Conservation (phyloP, 2,888 invertebrate genomes). For the Pollenia amentaria region DNA sequence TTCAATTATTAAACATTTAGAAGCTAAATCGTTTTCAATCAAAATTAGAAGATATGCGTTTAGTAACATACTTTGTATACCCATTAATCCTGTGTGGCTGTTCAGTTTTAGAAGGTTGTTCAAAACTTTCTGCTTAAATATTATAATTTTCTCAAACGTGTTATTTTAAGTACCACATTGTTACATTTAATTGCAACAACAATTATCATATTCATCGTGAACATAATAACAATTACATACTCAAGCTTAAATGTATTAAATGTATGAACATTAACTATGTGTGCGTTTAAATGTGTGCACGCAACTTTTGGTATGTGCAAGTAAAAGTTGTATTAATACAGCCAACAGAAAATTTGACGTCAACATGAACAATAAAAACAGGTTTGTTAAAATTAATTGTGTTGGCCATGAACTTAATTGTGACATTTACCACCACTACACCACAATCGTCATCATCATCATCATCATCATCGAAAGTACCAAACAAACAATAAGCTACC, state of each 20-base stretch:
- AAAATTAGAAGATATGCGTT: too few species aligned
- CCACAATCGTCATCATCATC: constrained; percentile 55
- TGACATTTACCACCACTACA: constrained; percentile 59
- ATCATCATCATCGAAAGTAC: constrained; percentile 27
- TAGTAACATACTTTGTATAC: neutral
- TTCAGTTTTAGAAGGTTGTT: neutral
- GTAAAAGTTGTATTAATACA: neutral
- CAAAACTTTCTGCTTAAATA: neutral
- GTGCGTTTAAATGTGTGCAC: neutral
- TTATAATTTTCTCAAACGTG: constrained; percentile 9
- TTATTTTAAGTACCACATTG: constrained; percentile 12
- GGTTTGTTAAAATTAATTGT: constrained; percentile 62
- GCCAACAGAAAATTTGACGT: neutral
- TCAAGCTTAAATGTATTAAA: neutral
- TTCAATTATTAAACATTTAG: too few species aligned
- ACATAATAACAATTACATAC: constrained; percentile 29
- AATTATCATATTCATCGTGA: constrained; percentile 37
- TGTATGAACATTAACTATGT: neutral
- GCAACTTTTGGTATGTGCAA: neutral
- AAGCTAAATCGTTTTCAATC: too few species aligned
- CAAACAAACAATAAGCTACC: constrained; percentile 36
- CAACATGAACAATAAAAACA: constrained; percentile 43
- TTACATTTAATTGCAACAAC: constrained; percentile 31
- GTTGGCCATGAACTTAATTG: constrained; percentile 73
- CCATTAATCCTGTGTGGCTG: neutral